Conservation (phyloP, 1,140 invertebrate species). For the Charaxes varanes region DNA sequence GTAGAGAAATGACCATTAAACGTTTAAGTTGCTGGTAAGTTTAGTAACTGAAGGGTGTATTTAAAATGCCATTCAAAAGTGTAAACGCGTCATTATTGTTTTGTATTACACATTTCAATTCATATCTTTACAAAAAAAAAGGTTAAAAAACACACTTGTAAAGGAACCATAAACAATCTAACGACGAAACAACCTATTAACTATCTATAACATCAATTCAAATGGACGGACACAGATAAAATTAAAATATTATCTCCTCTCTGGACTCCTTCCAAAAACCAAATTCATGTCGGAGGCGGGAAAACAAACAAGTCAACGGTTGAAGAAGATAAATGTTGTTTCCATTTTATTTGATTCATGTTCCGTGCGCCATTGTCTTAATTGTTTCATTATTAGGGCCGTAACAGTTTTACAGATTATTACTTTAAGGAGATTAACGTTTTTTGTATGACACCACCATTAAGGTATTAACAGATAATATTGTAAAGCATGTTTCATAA, state of each 20-base stretch:
- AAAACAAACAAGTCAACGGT: slow-evolving; percentile 46
- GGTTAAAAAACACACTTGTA: slow-evolving; percentile 12
- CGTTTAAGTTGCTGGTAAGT: too few species aligned
- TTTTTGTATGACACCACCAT: too few species aligned
- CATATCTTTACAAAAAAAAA: slow-evolving; percentile 5
- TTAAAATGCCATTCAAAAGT: not conserved
- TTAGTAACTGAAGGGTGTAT: too few species aligned
- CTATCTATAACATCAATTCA: slow-evolving; percentile 25
- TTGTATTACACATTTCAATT: slow-evolving; percentile 5
- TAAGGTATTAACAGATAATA: too few species aligned
- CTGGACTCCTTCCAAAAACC: slow-evolving; percentile 34
- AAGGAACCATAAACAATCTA: slow-evolving; percentile 14
- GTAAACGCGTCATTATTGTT: not conserved
- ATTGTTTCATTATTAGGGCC: slow-evolving; percentile 50
- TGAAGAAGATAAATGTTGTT: slow-evolving; percentile 49
- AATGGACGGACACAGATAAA: slow-evolving; percentile 27
- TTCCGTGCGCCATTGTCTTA: slow-evolving; percentile 32
- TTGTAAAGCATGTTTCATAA: too few species aligned
- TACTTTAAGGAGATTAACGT: too few species aligned
- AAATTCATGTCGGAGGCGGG: slow-evolving; percentile 43
- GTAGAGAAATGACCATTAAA: too few species aligned
- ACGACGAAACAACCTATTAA: slow-evolving; percentile 17
- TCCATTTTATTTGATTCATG: slow-evolving; percentile 26
- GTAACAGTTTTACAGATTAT: not conserved
- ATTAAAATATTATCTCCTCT: slow-evolving; percentile 29